Evolutionary conservation across 2,888 invertebrate genomes (phyloP), one percentile per base, ranked within the genome.

Genomic region (Seira ritae): DNA sequence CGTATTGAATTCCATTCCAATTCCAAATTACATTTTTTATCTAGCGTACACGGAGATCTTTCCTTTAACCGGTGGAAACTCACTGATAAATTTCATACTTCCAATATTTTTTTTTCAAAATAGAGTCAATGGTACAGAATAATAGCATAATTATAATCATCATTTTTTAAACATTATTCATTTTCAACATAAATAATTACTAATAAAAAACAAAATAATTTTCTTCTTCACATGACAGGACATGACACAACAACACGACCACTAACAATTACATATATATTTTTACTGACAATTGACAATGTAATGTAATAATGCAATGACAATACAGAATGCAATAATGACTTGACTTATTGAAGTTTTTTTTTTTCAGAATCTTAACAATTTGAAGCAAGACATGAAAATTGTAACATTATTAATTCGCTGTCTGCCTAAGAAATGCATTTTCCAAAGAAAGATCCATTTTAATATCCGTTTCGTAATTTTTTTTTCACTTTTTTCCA

Each of bases 81-180:
- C n/a, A 22, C 17, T 67, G 66, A 31, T 68, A 6, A 42, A 12
- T 68, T 37, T 60, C 17, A n/a, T n/a, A 6, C 68, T 66, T 12
- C 17, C 50, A 68, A 65, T 19, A 31, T 31, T 70, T 46, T 79
- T 72, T 73, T 72, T 42, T 12, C 42, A 42, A 42, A 80, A 74
- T 74, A 80, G 80, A 80, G 80, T 80, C 70, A 80, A 74, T 80
- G 74, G 74, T 80, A 65, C 37, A n/a, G 50, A 65, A 79, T 50
- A n/a, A 76, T 24, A 22, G 31, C 55, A 77, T 55, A 62, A 72
- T n/a, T n/a, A 23, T 62, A 24, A 76, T 60, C 68, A 60, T 20
- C n/a, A 15, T 55, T 37, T 50, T 68, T 68, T 6, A 77, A 77
- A 42, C 69, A n/a, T 12, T 42, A 22, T 46, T 22, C 8, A 12